Evolutionary conservation across 2,888 invertebrate species (phyloP).

Genomic region (Hylaea fasciaria): DNA sequence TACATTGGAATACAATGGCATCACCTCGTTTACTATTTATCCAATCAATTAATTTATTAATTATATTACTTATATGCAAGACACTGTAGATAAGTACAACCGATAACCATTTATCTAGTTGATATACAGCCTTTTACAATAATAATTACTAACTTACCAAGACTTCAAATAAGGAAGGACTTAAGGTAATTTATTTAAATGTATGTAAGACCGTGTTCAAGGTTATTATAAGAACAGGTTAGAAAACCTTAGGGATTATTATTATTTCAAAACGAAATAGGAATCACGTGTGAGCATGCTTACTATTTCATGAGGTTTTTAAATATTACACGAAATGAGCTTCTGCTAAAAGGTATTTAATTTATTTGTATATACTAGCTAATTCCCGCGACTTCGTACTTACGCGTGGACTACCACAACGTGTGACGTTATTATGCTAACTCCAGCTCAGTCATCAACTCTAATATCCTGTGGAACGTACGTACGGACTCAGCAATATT

Average conservation of each 20-base stretch:
- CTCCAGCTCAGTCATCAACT: no score
- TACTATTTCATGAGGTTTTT: not conserved
- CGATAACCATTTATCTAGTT: not conserved
- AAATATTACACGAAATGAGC: not conserved
- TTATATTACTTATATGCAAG: not conserved
- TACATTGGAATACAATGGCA: no score
- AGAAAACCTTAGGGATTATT: not conserved
- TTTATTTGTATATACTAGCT: no score
- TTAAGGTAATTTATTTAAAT: slow-evolving; percentile 2
- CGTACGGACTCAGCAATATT: no score
- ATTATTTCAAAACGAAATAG: slow-evolving; percentile 8
- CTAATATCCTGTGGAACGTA: no score
- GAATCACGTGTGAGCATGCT: slow-evolving; percentile 1
- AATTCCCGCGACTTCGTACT: no score
- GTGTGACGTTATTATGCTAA: no score
- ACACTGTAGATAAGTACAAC: not conserved
- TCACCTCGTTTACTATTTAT: no score
- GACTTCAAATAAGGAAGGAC: slow-evolving; percentile 7
- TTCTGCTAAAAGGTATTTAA: not conserved
- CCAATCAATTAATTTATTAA: no score
- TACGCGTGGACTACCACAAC: no score
- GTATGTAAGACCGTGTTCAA: not conserved
- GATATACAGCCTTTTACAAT: not conserved
- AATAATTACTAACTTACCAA: not conserved
- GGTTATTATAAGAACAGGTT: not conserved